These are phyloP conservation scores for Epizoanthus scotinus DNA, from an alignment of 92 coral and sea anemone species.

Conservation along the genomic window DNA sequence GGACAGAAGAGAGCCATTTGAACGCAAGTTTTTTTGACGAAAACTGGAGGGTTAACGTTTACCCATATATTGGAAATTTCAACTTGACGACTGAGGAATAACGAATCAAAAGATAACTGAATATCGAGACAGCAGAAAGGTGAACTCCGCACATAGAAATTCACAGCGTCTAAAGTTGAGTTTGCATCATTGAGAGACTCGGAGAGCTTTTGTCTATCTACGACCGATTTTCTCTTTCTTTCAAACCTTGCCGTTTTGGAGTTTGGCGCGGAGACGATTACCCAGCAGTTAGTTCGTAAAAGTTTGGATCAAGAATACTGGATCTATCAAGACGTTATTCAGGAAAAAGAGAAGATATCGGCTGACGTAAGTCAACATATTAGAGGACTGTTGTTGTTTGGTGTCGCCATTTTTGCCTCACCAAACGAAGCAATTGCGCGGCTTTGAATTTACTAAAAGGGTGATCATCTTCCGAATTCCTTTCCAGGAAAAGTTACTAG, in stretches of 20 bases:
- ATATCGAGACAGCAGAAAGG: neutral
- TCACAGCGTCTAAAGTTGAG: slow-evolving; percentile 2
- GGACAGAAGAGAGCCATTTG: slow-evolving; percentile 41
- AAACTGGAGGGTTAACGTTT: slow-evolving; percentile 4
- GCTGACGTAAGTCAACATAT: neutral
- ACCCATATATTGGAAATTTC: neutral
- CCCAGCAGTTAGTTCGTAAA: neutral
- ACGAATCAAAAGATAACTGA: slow-evolving; percentile 12
- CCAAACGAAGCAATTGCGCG: slow-evolving; percentile 49
- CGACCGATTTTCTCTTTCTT: slow-evolving; percentile 12
- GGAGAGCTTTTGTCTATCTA: slow-evolving; percentile 20
- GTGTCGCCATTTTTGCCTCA: slow-evolving; percentile 96
- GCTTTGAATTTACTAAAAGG: slow-evolving; percentile 12
- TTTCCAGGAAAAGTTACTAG: slow-evolving; percentile 19
- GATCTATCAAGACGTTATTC: neutral
- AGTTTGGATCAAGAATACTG: neutral
- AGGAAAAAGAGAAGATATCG: slow-evolving; percentile 13
- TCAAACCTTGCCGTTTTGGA: slow-evolving; percentile 23
- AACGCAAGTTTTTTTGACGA: slow-evolving; percentile 28
- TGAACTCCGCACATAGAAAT: neutral
- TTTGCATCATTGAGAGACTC: slow-evolving; percentile 7
- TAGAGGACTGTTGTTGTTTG: slow-evolving; percentile 58
- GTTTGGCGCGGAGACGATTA: slow-evolving; percentile 13
- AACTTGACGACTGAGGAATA: slow-evolving; percentile 1
- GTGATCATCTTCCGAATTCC: neutral